Evolutionary conservation across 2,888 invertebrate species (phyloP).

Genomic region (Acanthosepion esculentum): DNA sequence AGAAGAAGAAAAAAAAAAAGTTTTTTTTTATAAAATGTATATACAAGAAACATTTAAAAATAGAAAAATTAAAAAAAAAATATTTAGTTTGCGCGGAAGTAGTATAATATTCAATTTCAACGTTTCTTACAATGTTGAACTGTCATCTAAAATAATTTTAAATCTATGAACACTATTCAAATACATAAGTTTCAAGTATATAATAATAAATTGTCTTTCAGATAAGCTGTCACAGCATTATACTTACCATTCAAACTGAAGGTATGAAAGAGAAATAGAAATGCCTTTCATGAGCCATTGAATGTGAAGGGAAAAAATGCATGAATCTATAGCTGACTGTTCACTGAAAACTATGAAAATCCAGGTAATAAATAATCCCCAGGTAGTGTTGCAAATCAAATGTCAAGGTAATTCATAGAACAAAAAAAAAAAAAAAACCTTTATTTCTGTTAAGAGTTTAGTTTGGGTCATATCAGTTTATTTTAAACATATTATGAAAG

Average conservation of each 20-base stretch:
- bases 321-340: background rate
- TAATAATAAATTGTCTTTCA: background rate
- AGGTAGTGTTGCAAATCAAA: background rate
- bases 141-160: background rate
- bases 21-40: background rate
- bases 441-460: no score
- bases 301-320: background rate
- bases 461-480: no score
- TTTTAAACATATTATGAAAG: no score
- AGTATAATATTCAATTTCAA: background rate
- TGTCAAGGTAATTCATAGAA: no score
- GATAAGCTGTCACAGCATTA: background rate
- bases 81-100: no score
- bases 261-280: background rate
- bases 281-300: background rate
- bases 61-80: background rate
- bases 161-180: background rate
- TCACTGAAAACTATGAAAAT: background rate
- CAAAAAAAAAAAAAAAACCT: no score
- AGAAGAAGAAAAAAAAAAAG: background rate
- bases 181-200: background rate
- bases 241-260: background rate
- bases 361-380: background rate
- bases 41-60: background rate
- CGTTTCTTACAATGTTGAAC: no score